Conservation (phyloP, 2,113 vertebrate species). For the Burhinus oedicnemus region DNA sequence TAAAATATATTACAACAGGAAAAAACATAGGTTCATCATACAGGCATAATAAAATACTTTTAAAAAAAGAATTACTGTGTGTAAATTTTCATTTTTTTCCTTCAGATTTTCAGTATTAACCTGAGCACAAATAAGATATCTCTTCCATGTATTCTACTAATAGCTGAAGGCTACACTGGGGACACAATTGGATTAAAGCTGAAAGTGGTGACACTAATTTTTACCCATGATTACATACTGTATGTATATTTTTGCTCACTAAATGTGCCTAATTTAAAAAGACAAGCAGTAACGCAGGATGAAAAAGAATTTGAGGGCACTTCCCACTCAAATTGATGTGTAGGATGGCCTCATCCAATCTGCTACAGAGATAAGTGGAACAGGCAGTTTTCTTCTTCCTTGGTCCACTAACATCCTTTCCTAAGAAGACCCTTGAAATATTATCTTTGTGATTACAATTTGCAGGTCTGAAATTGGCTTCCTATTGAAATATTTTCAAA, state of each 20-base stretch:
- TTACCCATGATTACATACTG: conserved; percentile 15
- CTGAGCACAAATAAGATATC: neutral
- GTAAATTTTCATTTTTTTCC: neutral
- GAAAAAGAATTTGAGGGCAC: neutral
- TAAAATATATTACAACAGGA: neutral
- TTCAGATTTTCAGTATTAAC: conserved; percentile 32
- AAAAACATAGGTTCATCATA: neutral
- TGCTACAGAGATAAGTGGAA: neutral
- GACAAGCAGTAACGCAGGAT: conserved; percentile 31
- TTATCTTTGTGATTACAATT: conserved; percentile 60
- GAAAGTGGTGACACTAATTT: conserved; percentile 15
- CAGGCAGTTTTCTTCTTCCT: neutral
- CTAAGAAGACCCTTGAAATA: conserved; percentile 53
- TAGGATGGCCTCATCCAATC: neutral
- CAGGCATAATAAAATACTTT: neutral
- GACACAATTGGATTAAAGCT: neutral
- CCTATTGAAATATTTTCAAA: conserved; percentile 65
- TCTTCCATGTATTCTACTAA: neutral
- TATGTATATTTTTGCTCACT: conserved; percentile 5
- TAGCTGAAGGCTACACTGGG: neutral
- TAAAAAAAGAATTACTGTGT: neutral
- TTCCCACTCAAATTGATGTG: conserved; percentile 15
- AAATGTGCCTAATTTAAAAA: conserved; percentile 62
- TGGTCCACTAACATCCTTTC: conserved; percentile 35
- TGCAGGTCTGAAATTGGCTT: conserved; percentile 41